Base-by-base conservation (phyloP, 2,888 invertebrate species). In the Erebia ligea region DNA sequence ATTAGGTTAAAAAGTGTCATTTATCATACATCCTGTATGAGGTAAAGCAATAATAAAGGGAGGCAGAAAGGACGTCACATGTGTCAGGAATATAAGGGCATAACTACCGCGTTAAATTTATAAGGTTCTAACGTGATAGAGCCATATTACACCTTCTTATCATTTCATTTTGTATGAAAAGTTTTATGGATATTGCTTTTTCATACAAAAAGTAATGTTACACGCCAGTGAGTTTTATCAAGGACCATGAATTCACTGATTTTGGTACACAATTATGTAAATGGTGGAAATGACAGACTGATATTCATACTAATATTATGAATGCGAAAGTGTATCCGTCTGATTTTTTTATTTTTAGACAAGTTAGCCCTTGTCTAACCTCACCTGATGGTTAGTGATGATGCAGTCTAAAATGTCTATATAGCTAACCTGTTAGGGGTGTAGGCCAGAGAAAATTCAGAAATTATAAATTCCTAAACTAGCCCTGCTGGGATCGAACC, bases 1-100 rank as follows among this genome's bases (percentile, higher is more conserved):
- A 34, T 34, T 34, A 34, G n/a, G 5, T 58, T n/a, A 58, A 34
- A 34, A 19, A 11, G 3, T 42, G 0, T 11, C 42, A 61, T 63
- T 63, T 50, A 25, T 52, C 11, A 52, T 4, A 34, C 64, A 64
- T 1, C 52, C 52, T 64, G 52, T 64, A 64, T 34, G 40, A 34
- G 64, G 34, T 64, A 64, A 64, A 52, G 64, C 17, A 64, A 64
- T 64, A 64, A 64, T 64, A 64, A 64, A 52, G 64, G 63, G 64
- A 34, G 34, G 52, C 64, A 11, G 64, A 8, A 34, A 25, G 50
- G 52, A 34, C 40, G 64, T 64, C 64, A 52, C 64, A 52, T 64
- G 52, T 64, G 64, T 52, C 64, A 64, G 6, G 52, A 52, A 64
- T 34, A 64, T 52, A 40, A 52, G 52, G 48, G 48, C 48, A 48